Evolutionary conservation across 1,140 invertebrate species (phyloP), one percentile per base, ranked within the genome.

Genomic region (Augochlora pura): DNA sequence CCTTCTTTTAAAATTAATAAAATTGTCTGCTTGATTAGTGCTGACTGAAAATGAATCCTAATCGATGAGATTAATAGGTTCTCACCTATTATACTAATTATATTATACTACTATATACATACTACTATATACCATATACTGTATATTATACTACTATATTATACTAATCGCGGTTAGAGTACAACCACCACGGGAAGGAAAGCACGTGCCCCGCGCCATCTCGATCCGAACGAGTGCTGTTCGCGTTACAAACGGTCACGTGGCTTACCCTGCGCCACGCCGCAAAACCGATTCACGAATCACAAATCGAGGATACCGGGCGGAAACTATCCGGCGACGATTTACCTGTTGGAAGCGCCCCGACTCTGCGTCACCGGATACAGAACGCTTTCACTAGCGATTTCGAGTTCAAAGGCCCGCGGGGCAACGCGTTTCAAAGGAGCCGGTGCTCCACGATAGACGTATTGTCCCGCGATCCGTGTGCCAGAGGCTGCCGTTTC

Each of bases 341-440:
- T 39, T 66, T 23, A n/a, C 18, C 9, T 5, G 14, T 8, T 57
- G 23, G 39, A 38, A 16, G 18, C 32, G 8, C 18, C 7, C 2
- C 1, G 66, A 70, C 46, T n/a, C 5, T 7, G 12, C 2, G 16
- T 12, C 38, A 8, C 25, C 5, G 32, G 39, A 32, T 46, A 64
- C 39, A 71, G 16, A 39, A 57, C 18, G 32, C 18, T 62, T 46
- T 52, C 39, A 5, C 7, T 21, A 5, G 23, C 64, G 16, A 59
- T 59, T 25, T 0, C 52, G 18, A 2, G 23, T 54, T 57, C 49
- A 73, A 73, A 73, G n/a, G 68, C 66, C 32, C 54, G 10, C 9
- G n/a, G 16, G 12, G 59, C 18, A 25, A 12, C 38, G 32, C n/a
- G 38, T 66, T 79, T 42, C 49, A 68, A 68, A 77, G 74, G 54